Evolutionary conservation across 1,140 invertebrate genomes (phyloP).

Genomic region (Eriocheir sinensis): DNA sequence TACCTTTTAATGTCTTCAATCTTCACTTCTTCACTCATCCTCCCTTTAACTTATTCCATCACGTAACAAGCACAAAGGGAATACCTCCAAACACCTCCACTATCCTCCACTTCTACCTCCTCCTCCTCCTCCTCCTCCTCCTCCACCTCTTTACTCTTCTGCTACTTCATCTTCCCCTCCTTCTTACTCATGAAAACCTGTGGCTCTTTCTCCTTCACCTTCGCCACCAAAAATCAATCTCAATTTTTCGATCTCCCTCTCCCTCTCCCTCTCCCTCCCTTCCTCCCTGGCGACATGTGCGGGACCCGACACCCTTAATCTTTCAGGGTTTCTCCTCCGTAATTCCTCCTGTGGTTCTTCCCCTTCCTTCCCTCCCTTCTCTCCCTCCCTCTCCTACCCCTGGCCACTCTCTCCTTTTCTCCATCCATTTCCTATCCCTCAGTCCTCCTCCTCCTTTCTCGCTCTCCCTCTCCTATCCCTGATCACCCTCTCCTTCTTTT

Average conservation of each 20-base stretch:
- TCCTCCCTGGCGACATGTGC: conserved; percentile 56
- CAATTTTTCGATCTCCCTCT: conserved; percentile 54
- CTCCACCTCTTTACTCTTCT: not conserved
- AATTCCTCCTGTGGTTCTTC: conserved; percentile 20
- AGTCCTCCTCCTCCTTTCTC: no score
- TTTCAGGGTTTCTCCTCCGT: conserved; percentile 45
- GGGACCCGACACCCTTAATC: conserved; percentile 65
- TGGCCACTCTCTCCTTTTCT: not conserved
- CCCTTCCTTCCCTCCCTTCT: not conserved
- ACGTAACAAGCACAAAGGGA: not conserved
- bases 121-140: not conserved
- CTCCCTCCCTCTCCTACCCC: not conserved
- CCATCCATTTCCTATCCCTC: conserved; percentile 30
- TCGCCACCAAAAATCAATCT: conserved; percentile 32
- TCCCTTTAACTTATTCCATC: no score
- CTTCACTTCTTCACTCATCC: no score
- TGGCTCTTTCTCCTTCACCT: not conserved
- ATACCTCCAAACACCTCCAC: not conserved
- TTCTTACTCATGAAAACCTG: not conserved
- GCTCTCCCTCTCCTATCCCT: no score
- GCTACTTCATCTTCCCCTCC: not conserved
- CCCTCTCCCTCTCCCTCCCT: conserved; percentile 4
- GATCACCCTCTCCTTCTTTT: no score
- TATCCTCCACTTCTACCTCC: not conserved
- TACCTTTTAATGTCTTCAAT: no score